phyloP scores from a whole-genome alignment of 2,888 invertebrate genomes.

The Pherbina coryleti region DNA sequence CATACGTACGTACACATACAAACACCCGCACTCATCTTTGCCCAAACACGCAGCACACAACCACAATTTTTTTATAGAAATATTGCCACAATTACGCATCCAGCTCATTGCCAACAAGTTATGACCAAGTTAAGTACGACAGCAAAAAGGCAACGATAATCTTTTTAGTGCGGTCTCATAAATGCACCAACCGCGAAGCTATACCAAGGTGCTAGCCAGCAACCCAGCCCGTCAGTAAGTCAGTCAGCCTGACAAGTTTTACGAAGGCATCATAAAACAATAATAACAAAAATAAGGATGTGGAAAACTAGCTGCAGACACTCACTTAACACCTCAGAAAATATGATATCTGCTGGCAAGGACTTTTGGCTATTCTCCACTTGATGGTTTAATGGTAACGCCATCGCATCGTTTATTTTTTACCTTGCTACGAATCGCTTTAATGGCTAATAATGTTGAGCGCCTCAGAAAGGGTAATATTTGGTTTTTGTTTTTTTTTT shows the following conservation, averaged over 20 bases:
- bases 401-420: no score
- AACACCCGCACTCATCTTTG: background rate
- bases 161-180: slow-evolving; percentile 62
- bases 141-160: slow-evolving; percentile 56
- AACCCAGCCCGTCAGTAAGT: slow-evolving; percentile 39
- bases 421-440: background rate
- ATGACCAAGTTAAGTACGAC: slow-evolving; percentile 2
- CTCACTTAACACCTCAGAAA: slow-evolving; percentile 42
- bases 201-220: slow-evolving; percentile 5
- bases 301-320: slow-evolving; percentile 33
- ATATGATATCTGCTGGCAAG: slow-evolving; percentile 21
- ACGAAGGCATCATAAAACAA: slow-evolving; percentile 35
- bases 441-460: slow-evolving; percentile 33
- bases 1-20: background rate
- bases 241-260: slow-evolving; percentile 38
- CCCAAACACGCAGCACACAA: background rate
- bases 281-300: slow-evolving; percentile 24
- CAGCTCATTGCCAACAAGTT: slow-evolving; percentile 16
- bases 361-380: background rate
- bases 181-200: slow-evolving; percentile 54
- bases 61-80: slow-evolving; percentile 45
- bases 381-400: background rate
- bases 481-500: background rate
- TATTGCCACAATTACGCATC: slow-evolving; percentile 54
- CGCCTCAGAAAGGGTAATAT: background rate